A percentile compares a stretch with the other conserved stretches of the same genome.
Conservation (phyloP, 1,140 invertebrate species). For the Tetramorium parvispinum region DNA sequence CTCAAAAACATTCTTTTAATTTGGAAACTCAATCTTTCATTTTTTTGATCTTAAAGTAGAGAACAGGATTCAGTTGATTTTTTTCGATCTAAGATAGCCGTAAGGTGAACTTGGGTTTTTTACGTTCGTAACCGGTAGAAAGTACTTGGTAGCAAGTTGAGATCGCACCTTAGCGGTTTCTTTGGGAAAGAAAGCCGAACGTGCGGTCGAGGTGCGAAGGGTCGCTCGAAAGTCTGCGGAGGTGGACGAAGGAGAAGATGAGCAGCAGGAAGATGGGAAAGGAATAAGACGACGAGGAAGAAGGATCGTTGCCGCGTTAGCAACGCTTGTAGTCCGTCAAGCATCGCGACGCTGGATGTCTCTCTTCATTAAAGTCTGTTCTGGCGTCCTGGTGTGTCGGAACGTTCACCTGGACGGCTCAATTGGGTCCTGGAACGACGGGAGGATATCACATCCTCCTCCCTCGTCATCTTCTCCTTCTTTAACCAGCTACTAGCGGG, state of each 20-base stretch:
- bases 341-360: conserved; percentile 73
- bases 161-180: conserved; percentile 68
- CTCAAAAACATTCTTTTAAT: neutral
- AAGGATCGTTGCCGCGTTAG: conserved; percentile 72
- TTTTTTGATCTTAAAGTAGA: neutral
- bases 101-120: neutral
- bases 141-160: conserved; percentile 64
- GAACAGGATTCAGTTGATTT: neutral
- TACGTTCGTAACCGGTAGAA: conserved; percentile 62
- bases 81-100: neutral
- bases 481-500: conserved; percentile 42
- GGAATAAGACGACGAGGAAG: conserved; percentile 56
- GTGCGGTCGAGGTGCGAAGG: conserved; percentile 39
- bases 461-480: neutral
- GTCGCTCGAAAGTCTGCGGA: conserved; percentile 55
- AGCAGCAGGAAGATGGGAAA: conserved; percentile 33
- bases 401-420: conserved; percentile 75
- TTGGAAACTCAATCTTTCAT: neutral
- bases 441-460: conserved; percentile 53
- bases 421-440: conserved; percentile 67
- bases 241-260: conserved; percentile 53
- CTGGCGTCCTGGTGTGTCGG: conserved; percentile 74
- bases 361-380: conserved; percentile 76
- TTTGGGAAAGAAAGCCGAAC: conserved; percentile 62
- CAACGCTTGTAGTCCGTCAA: conserved; percentile 78